Base-by-base conservation (phyloP, 2,797 vertebrate genomes). In the Acanthis flammea region DNA sequence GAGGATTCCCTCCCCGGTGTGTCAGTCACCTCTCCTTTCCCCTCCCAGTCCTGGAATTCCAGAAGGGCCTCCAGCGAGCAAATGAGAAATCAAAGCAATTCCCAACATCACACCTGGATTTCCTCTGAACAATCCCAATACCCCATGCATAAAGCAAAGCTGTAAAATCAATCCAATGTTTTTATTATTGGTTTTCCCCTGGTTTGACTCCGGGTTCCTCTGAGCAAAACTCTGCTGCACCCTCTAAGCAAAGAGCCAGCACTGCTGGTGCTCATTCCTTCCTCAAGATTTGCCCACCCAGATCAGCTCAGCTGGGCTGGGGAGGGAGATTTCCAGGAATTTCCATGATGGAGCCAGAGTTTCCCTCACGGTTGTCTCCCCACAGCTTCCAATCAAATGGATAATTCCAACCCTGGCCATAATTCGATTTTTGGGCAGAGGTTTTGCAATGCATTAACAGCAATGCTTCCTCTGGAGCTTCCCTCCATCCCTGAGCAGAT, bases 81-180 rank as follows among this genome's bases (percentile, higher is more conserved):
- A 55, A 58, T 1, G 21, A 65, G 25, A 67, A 81, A 55, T 14
- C 45, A 53, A 39, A 80, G 23, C 39, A 17, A 9, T 30, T 65
- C 67, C 27, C 35, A 30, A 3, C 37, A 25, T 39, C 35, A 7
- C 30, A 2, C 18, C 18, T 15, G 9, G 44, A 51, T 58, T 62
- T 51, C 15, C 30, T 25, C 51, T 1, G 2, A 12, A 13, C 9
- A 4, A 30, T 10, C 23, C 19, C 47, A 50, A 48, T 48, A 48
- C 9, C 42, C 14, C 0, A 0, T 5, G 9, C 45, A 12, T 21
- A 50, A 78, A 75, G 5, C 7, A 53, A 68, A 61, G 17, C 18
- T 51, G 23, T 13, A 66, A 66, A 35, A 61, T 12, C 50, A 41
- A 30, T 1, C 70, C 57, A 21, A 5, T 2, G 1, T 4, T 4